These are phyloP conservation scores for Pheucticus melanocephalus DNA, from an alignment of 2,113 vertebrate species.

Conservation along the genomic window DNA sequence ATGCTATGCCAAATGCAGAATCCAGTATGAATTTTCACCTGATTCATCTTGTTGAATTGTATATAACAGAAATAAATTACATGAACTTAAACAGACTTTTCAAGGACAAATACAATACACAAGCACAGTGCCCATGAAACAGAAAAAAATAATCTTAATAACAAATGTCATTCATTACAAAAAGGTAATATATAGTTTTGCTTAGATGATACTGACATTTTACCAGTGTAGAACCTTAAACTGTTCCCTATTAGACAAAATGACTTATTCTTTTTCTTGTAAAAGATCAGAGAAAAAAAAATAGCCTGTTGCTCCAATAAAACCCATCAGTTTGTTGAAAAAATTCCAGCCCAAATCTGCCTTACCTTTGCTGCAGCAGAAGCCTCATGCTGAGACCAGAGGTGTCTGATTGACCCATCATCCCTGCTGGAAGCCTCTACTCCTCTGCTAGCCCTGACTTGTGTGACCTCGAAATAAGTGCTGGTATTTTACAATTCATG, in stretches of 20 bases:
- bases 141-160: not conserved
- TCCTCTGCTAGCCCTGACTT: conserved; percentile 59
- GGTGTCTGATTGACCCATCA: conserved; percentile 64
- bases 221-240: conserved; percentile 5
- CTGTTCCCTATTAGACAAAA: not conserved
- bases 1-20: not conserved
- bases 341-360: conserved; percentile 63
- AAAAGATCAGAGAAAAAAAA: conserved; percentile 33
- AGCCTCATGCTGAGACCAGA: conserved; percentile 65
- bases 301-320: not conserved
- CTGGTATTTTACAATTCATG: conserved; percentile 69
- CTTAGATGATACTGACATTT: conserved; percentile 5
- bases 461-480: conserved; percentile 55
- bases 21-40: not conserved
- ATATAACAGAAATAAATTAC: conserved; percentile 1
- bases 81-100: not conserved
- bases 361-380: conserved; percentile 53
- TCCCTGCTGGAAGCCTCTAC: conserved; percentile 66
- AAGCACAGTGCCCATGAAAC: not conserved
- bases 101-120: conserved; percentile 6
- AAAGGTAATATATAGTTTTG: not conserved
- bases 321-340: conserved; percentile 69
- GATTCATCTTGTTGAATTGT: not conserved
- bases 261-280: conserved; percentile 21
- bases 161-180: not conserved